phyloP scores from a whole-genome alignment of 2,888 invertebrate genomes.

The Carcina quercana region DNA sequence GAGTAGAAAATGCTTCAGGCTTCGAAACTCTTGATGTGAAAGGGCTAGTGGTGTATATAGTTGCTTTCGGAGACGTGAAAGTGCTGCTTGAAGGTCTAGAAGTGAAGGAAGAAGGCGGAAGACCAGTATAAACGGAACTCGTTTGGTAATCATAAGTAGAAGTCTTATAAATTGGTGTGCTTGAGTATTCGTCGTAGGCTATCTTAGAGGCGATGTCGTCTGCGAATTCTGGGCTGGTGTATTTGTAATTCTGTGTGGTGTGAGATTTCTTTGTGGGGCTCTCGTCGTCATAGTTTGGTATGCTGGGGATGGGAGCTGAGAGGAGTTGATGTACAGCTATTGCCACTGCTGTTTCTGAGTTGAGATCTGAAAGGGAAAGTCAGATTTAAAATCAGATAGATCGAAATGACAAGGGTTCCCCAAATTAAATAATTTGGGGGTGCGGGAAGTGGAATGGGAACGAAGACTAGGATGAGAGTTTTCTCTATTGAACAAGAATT shows the following conservation, averaged over 20 bases:
- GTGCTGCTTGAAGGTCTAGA: slow-evolving; percentile 1
- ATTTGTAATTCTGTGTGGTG: slow-evolving; percentile 46
- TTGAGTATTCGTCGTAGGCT: slow-evolving; percentile 33
- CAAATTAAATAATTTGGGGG: no score
- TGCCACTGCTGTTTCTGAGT: slow-evolving; percentile 59
- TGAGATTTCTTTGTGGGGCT: slow-evolving; percentile 32
- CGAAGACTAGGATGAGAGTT: no score
- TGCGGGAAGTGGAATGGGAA: no score
- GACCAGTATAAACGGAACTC: slow-evolving; percentile 25
- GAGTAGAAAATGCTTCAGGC: slow-evolving; percentile 20
- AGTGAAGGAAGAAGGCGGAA: slow-evolving; percentile 7
- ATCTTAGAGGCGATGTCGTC: slow-evolving; percentile 25
- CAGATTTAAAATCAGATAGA: no score
- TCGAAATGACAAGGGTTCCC: no score
- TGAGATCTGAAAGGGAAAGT: no score
- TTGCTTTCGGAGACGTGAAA: background rate
- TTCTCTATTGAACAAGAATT: no score
- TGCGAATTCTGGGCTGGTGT: slow-evolving; percentile 38
- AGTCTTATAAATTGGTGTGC: slow-evolving; percentile 41
- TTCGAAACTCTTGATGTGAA: slow-evolving; percentile 20
- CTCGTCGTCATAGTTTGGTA: slow-evolving; percentile 41
- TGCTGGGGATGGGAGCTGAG: slow-evolving; percentile 56
- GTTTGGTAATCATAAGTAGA: slow-evolving; percentile 30
- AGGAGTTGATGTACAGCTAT: slow-evolving; percentile 64
- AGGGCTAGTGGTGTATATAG: slow-evolving; percentile 10